Base-by-base conservation (phyloP, 2,113 vertebrate species). In the Micronycteris hirsuta region DNA sequence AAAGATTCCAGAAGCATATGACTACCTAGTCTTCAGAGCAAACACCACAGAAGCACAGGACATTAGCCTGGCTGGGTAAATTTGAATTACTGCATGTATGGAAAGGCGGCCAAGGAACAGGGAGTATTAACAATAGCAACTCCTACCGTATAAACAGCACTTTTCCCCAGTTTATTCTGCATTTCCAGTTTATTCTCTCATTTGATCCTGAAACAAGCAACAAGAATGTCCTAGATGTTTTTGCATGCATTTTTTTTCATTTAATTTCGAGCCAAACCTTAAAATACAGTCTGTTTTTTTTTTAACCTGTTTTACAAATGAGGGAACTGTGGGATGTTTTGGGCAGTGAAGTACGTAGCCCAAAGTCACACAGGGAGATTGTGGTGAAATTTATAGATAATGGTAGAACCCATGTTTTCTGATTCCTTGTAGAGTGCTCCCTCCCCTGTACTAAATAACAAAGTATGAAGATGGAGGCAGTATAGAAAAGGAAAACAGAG, bases 21-120 rank as follows among this genome's bases (percentile, higher is more conserved):
- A 90, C 20, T 47, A 77, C 36, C 58, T 88, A 77, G 26, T 56
- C n/a, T 86, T 91, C 49, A 77, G 14, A 56, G 52, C 22, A 91
- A 92, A 95, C 38, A 86, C 17, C 13, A 28, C 22, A 86, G 10
- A 61, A 11, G 26, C 38, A 52, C 28, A 93, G n/a, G 76, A 84
- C 41, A 88, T 77, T 58, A 80, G 56, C 26, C 15, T 87, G 58
- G 43, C 38, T 74, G 49, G 78, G 74, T 54, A 86, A 76, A 89
- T 80, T 89, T 95, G 49, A 91, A 94, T 96, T 93, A 38, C 56
- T 91, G 3, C 82, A 5, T 94, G 15, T 96, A 56, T 65, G 38
- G n/a, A 95, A 91, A 77, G 67, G 41, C 73, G 63, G 56, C 47
- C 82, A 90, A 22, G 38, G 17, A 83, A 61, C 22, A 95, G 80